phyloP scores from a whole-genome alignment of 2,888 invertebrate species.

The Scaeva pyrastri region DNA sequence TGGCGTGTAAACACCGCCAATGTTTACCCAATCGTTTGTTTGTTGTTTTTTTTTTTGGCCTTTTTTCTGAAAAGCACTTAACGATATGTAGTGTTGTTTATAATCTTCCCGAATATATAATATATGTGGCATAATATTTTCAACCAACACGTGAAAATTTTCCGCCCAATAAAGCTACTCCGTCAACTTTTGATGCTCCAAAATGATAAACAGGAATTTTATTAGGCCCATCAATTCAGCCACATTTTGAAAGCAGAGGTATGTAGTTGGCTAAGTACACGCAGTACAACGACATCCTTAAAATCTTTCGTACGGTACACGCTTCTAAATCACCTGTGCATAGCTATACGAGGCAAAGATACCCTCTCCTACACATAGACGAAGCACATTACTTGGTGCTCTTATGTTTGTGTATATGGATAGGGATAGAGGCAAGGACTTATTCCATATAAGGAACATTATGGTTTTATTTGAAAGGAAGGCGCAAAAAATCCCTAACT shows the following conservation, averaged over 20 bases:
- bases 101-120: conserved; percentile 30
- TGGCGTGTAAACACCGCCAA: conserved; percentile 11
- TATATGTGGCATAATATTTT: neutral
- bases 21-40: conserved; percentile 33
- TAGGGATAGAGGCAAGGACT: neutral
- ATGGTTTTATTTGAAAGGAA: neutral
- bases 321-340: conserved; percentile 39
- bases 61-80: conserved; percentile 36
- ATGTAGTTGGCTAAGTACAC: neutral
- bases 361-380: neutral
- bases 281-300: neutral
- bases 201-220: conserved; percentile 42
- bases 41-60: too few species aligned
- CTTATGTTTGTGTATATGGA: too few species aligned
- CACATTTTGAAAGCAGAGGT: neutral
- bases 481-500: neutral
- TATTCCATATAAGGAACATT: neutral
- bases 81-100: conserved; percentile 13
- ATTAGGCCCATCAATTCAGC: conserved; percentile 36
- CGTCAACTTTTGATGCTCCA: conserved; percentile 28
- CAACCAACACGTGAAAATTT: conserved; percentile 43
- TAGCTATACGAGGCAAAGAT: neutral
- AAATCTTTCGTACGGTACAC: conserved; percentile 13
- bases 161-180: conserved; percentile 52
- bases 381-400: neutral